A percentile compares a stretch with the other conserved stretches of the same genome.
These are phyloP conservation scores for Scalopus aquaticus DNA, from an alignment of 2,113 vertebrate species.

Conservation along the genomic window DNA sequence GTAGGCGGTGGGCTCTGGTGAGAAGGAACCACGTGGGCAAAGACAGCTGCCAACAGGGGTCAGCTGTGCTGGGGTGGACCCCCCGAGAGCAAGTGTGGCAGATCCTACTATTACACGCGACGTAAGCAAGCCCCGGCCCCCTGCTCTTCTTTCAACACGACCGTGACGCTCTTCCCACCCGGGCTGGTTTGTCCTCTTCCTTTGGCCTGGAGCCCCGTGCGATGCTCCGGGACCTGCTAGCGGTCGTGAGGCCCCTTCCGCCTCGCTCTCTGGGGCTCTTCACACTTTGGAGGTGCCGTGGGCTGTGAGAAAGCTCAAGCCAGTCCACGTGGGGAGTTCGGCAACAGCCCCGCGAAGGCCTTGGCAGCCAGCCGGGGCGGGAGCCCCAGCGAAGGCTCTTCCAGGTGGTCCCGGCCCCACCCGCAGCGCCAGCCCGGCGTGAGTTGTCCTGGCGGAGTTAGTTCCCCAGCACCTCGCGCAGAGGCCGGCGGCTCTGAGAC, in stretches of 20 bases:
- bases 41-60: neutral
- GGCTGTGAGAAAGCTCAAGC: neutral
- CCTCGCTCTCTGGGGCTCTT: neutral
- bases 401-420: neutral
- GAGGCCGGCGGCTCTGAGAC: too few species aligned
- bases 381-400: neutral
- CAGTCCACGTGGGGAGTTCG: neutral
- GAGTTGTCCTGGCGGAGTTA: neutral
- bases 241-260: neutral
- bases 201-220: neutral
- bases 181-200: rapidly evolving
- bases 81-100: rapidly evolving
- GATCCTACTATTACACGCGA: neutral
- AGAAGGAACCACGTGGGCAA: neutral
- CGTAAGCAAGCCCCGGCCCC: neutral
- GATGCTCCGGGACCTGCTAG: neutral
- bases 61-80: rapidly evolving
- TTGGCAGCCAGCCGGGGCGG: neutral
- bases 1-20: neutral
- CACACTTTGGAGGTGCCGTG: neutral
- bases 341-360: neutral
- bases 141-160: neutral
- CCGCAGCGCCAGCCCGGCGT: rapidly evolving
- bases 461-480: rapidly evolving
- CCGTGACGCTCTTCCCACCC: neutral